phyloP scores from a whole-genome alignment of 2,113 vertebrate species.

The Labeo catla region DNA sequence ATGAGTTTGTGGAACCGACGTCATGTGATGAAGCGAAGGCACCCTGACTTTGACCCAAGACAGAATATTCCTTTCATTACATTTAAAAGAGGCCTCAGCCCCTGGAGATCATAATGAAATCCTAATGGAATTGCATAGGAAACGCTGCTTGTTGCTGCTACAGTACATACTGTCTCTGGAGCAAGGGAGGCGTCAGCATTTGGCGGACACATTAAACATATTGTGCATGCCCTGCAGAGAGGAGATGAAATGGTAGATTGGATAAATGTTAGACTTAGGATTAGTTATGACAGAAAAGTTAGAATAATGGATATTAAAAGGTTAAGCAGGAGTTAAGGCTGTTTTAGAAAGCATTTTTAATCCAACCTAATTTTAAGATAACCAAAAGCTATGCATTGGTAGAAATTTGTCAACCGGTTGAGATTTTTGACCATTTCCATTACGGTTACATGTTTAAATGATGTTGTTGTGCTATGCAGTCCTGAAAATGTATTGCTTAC shows the following conservation, averaged over 20 bases:
- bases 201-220: constrained; percentile 47
- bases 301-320: not conserved
- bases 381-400: too few relatives aligned
- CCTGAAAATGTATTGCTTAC: too few relatives aligned
- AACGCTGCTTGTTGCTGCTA: constrained; percentile 65
- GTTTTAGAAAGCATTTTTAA: not conserved
- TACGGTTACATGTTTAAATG: too few relatives aligned
- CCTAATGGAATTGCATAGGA: constrained; percentile 78
- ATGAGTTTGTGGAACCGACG: constrained; percentile 67
- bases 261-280: not conserved
- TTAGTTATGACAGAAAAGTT: not conserved
- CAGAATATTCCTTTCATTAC: constrained; percentile 72
- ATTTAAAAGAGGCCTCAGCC: constrained; percentile 68
- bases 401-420: too few relatives aligned
- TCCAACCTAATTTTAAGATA: not conserved
- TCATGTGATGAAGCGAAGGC: constrained; percentile 50
- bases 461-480: too few relatives aligned
- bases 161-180: constrained; percentile 46
- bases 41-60: constrained; percentile 72
- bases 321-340: constrained; percentile 3
- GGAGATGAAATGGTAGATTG: not conserved
- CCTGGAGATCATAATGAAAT: constrained; percentile 73
- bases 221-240: not conserved
- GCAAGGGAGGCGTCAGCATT: constrained; percentile 70
- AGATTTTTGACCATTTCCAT: too few relatives aligned